Evolutionary conservation across 2,113 vertebrate genomes (phyloP).

Genomic region (Protobothrops mucrosquamatus): DNA sequence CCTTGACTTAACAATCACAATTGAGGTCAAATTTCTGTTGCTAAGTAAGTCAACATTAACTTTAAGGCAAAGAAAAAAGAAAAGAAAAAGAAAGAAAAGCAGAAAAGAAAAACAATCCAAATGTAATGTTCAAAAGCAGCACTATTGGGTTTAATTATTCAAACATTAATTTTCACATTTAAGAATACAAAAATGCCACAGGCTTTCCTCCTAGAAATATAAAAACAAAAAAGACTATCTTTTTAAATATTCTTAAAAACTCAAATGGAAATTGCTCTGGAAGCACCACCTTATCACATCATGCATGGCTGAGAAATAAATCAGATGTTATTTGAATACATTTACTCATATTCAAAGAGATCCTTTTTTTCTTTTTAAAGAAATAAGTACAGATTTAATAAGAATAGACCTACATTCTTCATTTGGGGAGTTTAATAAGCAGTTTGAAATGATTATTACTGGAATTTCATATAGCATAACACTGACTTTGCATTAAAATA

Average conservation of each 20-base stretch:
- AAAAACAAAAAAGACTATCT: too few relatives aligned
- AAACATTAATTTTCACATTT: neutral
- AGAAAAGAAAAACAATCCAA: neutral
- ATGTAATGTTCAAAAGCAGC: neutral
- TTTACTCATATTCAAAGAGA: constrained; percentile 10
- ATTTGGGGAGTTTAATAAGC: neutral
- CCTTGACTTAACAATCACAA: too few relatives aligned
- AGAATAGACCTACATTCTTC: constrained; percentile 9
- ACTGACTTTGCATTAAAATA: neutral
- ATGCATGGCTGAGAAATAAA: neutral
- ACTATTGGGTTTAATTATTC: neutral
- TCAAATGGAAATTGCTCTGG: neutral
- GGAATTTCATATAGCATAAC: neutral
- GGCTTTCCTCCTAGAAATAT: neutral
- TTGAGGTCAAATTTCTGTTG: too few relatives aligned
- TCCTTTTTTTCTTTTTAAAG: neutral
- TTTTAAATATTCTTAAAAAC: neutral
- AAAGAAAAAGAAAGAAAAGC: neutral
- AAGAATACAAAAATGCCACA: neutral
- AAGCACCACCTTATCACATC: constrained; percentile 12
- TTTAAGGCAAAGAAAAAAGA: neutral
- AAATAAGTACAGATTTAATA: constrained; percentile 3
- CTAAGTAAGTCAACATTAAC: neutral
- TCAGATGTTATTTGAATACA: neutral
- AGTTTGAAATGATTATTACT: neutral